Evolutionary conservation across 2,797 vertebrate species (phyloP), one percentile per base, ranked within the genome.

Genomic region (Adrianichthys oophorus): DNA sequence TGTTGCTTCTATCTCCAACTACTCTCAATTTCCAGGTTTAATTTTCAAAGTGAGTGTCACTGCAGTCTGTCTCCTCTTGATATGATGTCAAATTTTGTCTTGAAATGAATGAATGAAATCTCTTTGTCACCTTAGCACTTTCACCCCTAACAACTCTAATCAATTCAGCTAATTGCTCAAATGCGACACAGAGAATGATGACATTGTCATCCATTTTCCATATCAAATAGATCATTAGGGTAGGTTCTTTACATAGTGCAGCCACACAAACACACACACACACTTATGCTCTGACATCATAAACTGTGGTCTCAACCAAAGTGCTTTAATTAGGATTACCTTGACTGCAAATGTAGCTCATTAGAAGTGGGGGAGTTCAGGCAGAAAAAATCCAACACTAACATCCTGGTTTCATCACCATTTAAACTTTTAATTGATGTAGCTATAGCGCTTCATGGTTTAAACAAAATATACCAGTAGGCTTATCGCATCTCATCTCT

Each of bases 221-320:
- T 77, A 79, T 87, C 76, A 80, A 84, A 87, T 81, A 74, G 76
- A 86, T 85, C 82, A 86, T 87, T 84, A 84, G 66, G 19, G 69
- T 70, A 32, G 59, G 65, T 81, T 63, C 62, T 79, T 82, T 79
- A 70, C 61, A 76, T 70, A 78, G 43, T 59, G 42, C 17, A 51
- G 51, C 18, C 32, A 37, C 42, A 41, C 47, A 47, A 58, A 55
- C 41, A 46, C 43, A 19, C 41, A n/a, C 17, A 17, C 44, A 18
- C 44, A 45, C 17, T 45, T 64, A 43, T 53, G 56, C 32, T 55
- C 26, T 26, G 13, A 77, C 69, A 79, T 84, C 73, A 87, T 87
- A 82, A 85, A 65, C 55, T 19, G 49, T 64, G 63, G 70, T 76
- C 73, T 88, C 70, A 77, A 80, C 73, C 72, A 78, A 74, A 79